Base-by-base conservation (phyloP, 2,888 invertebrate species). In the Octodonta nipae region DNA sequence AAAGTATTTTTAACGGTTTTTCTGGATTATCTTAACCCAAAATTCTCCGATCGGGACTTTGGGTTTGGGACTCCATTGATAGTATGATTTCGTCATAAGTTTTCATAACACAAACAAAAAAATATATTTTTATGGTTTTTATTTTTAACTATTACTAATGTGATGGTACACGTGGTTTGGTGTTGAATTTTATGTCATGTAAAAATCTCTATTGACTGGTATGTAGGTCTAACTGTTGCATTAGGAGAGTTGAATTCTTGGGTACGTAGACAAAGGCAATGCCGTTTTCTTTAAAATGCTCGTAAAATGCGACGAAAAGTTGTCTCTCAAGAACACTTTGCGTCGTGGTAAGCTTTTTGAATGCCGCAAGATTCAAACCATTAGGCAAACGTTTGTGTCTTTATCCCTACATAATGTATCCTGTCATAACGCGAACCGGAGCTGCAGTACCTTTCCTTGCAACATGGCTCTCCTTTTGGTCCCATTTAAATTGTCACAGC, bases 311-410 rank as follows among this genome's bases (percentile, higher is more conserved):
- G 26, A 24, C 13, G 20, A n/a, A 16, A 37, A 29, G 50, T 43
- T 43, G 14, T 60, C 50, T 6, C 56, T 55, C 30, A 60, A 39
- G 8, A 53, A 13, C 12, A 52, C 42, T 41, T 53, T 53, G n/a
- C 28, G 32, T 29, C 26, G 33, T 3, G 14, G n/a, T n/a, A 30
- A 20, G 22, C 36, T 31, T 33, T 25, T 33, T 31, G 40, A 34
- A 38, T 43, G 39, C 13, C 47, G 44, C 26, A 57, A 28, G 47
- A 28, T 14, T 27, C 31, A 32, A 50, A 50, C 46, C 46, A 50
- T 31, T 51, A 44, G 34, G 46, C 36, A 34, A 50, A 50, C 14
- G 36, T 42, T 26, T 32, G 26, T 4, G 38, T 33, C 26, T 44
- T 36, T 16, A 44, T 35, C 35, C 36, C 38, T n/a, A 26, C 35